Evolutionary conservation across 2,113 vertebrate genomes (phyloP).

Genomic region (Antidorcas marsupialis): DNA sequence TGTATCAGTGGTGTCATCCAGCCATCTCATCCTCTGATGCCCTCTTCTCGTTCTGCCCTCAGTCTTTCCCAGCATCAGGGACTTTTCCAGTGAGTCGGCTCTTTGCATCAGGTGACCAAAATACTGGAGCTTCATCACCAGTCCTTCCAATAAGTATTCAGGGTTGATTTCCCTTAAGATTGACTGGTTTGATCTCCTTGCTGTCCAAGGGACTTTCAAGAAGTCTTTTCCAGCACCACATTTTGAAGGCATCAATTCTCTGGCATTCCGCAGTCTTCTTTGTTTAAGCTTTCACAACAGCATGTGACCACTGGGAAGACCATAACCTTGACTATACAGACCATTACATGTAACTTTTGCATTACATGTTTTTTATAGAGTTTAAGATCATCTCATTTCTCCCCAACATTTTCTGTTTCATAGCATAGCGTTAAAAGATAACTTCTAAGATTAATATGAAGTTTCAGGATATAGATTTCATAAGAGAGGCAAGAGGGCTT

Average conservation of each 20-base stretch:
- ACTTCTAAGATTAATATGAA: not conserved
- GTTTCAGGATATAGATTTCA: conserved; percentile 18
- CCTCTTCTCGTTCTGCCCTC: not conserved
- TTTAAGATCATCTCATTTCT: not conserved
- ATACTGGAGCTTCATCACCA: not conserved
- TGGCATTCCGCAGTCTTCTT: not conserved
- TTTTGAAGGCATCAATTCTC: not conserved
- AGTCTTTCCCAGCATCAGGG: not conserved
- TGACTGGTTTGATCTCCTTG: not conserved
- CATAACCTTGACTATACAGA: not conserved
- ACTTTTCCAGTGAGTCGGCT: not conserved
- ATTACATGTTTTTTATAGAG: not conserved
- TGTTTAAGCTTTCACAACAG: not conserved
- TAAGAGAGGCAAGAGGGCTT: not conserved
- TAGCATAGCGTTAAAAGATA: not conserved
- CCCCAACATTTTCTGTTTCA: not conserved
- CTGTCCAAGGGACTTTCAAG: not conserved
- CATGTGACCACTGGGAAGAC: not conserved
- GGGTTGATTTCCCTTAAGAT: not conserved
- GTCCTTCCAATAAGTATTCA: not conserved
- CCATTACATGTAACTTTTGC: not conserved
- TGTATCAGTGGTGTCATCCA: not conserved
- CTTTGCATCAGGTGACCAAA: not conserved
- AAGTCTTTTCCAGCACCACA: not conserved
- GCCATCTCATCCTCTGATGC: not conserved